Evolutionary conservation across 2,888 invertebrate species (phyloP).

Genomic region (Mechanitis mazaeus): DNA sequence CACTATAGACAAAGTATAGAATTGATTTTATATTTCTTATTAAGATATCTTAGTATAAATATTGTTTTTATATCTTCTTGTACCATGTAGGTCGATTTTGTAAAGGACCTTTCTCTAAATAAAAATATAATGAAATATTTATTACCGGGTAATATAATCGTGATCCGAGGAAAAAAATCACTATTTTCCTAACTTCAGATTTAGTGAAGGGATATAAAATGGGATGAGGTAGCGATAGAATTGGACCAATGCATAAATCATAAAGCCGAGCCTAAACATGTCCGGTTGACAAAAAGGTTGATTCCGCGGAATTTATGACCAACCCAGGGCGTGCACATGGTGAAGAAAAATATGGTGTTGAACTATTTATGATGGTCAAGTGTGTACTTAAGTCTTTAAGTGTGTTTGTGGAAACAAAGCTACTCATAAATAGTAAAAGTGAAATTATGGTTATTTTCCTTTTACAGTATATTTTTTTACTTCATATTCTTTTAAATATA

Average conservation of each 20-base stretch:
- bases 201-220: slow-evolving; percentile 29
- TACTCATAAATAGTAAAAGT: no score
- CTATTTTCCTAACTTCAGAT: slow-evolving; percentile 15
- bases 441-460: no score
- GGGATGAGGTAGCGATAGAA: slow-evolving; percentile 28
- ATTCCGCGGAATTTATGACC: slow-evolving; percentile 61
- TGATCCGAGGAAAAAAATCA: slow-evolving; percentile 1
- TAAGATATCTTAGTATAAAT: not conserved
- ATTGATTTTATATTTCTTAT: not conserved
- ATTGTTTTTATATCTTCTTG: not conserved
- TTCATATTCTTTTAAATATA: no score
- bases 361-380: slow-evolving; percentile 5
- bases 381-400: not conserved
- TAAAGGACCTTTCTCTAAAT: not conserved
- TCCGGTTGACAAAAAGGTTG: slow-evolving; percentile 72
- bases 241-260: slow-evolving; percentile 65
- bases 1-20: no score
- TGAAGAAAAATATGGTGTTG: slow-evolving; percentile 8
- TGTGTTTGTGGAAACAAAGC: not conserved
- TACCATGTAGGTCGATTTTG: not conserved
- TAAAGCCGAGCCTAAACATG: slow-evolving; percentile 58
- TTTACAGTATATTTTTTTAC: no score
- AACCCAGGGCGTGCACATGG: slow-evolving; percentile 27
- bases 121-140: slow-evolving; percentile 5
- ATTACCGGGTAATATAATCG: slow-evolving; percentile 5